Evolutionary conservation across 2,797 vertebrate species (phyloP).

Genomic region (Danio tinwini): DNA sequence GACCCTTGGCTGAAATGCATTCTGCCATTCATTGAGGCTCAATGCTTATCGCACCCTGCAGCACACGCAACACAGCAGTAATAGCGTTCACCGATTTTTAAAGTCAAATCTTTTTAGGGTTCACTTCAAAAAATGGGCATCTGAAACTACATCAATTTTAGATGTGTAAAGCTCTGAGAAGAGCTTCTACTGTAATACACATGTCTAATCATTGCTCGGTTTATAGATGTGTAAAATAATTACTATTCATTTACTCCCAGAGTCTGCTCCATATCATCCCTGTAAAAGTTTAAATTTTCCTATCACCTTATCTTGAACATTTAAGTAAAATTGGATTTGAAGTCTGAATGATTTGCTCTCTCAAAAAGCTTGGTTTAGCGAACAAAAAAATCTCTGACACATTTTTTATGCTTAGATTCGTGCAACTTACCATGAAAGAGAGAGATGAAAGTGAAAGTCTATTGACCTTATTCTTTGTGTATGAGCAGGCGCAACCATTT

Average conservation of each 20-base stretch:
- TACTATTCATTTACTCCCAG: constrained; percentile 16
- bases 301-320: constrained; percentile 69
- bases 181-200: background rate
- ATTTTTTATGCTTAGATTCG: too few species aligned
- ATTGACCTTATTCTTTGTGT: too few species aligned
- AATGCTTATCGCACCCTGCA: constrained; percentile 12
- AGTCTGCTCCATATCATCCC: constrained; percentile 60
- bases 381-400: too few species aligned
- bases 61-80: constrained; percentile 3
- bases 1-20: constrained; percentile 14
- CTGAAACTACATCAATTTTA: background rate
- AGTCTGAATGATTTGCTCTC: too few species aligned
- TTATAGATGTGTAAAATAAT: constrained; percentile 10
- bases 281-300: constrained; percentile 73
- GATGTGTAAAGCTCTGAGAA: background rate
- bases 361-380: too few species aligned
- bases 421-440: too few species aligned
- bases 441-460: too few species aligned
- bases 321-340: constrained; percentile 64
- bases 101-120: constrained; percentile 10
- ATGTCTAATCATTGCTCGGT: constrained; percentile 2
- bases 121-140: background rate
- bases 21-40: background rate
- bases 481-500: too few species aligned
- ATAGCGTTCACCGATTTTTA: background rate